Evolutionary conservation across 2,888 invertebrate genomes (phyloP), one percentile per base, ranked within the genome.

Genomic region (Acrobasis repandana): DNA sequence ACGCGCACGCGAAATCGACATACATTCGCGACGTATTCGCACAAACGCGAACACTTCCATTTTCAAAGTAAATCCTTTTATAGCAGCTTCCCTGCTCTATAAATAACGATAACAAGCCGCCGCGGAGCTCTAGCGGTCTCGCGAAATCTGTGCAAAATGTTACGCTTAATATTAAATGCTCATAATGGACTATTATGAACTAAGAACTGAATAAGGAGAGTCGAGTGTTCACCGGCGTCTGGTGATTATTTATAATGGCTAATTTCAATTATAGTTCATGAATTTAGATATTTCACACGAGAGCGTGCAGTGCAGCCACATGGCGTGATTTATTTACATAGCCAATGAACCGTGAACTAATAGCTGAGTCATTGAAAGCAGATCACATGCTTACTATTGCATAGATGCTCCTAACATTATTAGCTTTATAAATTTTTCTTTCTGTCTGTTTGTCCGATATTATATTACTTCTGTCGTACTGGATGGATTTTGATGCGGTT

Each of bases 1-100:
- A 61, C 62, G 46, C 90, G 91, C 86, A 81, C 79, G 87, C 86
- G 80, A 86, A 86, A 74, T 76, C 70, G 38, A 38, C 79, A 79
- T 77, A 73, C 20, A 77, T 83, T 83, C 82, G 83, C 83, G 72
- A 77, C 72, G 71, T 66, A 75, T 76, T 75, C 77, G 76, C 79
- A 70, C 71, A 69, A 74, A 77, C 75, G 69, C 72, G 71, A 75
- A 76, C 72, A 51, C 71, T 68, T 71, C 72, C 73, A 74, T 76
- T 77, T 77, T 75, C 67, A 74, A 76, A 77, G 75, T 73, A 80
- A 80, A 79, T 73, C 82, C 79, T 76, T 80, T 73, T 79, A 77
- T 73, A 79, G 78, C 67, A 65, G 68, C 70, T 38, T 69, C 71
- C 65, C 64, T 69, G 71, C 70, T 74, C 83, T 83, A 81, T 80